Evolutionary conservation across 2,888 invertebrate genomes (phyloP).

Genomic region (Hirtodrosophila alboralis): DNA sequence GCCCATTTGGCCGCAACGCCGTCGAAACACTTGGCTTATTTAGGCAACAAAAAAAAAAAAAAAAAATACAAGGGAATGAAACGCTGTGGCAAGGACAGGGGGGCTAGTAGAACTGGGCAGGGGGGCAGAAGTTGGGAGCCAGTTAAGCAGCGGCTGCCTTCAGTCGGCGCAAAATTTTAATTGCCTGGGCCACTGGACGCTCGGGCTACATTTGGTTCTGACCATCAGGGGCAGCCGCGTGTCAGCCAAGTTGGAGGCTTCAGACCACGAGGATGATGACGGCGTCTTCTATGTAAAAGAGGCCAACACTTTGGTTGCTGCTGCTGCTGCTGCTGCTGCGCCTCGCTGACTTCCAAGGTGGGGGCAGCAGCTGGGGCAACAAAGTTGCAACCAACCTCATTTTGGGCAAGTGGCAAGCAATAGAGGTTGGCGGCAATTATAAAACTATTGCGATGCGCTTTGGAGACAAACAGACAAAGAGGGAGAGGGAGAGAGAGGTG

Average conservation of each 20-base stretch:
- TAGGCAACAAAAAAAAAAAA: no score
- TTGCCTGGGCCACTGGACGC: conserved; percentile 63
- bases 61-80: no score
- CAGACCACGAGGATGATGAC: conserved; percentile 16
- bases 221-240: conserved; percentile 42
- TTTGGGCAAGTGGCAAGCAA: conserved; percentile 39
- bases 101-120: not conserved
- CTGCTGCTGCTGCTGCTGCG: conserved; percentile 37
- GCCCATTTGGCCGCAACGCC: conserved; percentile 74
- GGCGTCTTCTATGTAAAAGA: conserved; percentile 37
- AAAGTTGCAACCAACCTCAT: conserved; percentile 54
- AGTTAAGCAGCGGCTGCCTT: conserved; percentile 49
- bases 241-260: conserved; percentile 39
- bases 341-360: conserved; percentile 49
- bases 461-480: not conserved
- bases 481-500: not conserved
- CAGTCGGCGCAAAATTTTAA: conserved; percentile 68
- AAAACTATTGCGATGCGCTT: conserved; percentile 45
- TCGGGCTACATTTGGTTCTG: conserved; percentile 63
- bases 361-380: conserved; percentile 30
- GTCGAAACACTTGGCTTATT: conserved; percentile 74
- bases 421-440: conserved; percentile 43
- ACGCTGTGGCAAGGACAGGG: conserved; percentile 3
- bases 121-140: conserved; percentile 2
- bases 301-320: conserved; percentile 45